These are phyloP conservation scores for Pachydiplax longipennis DNA, from an alignment of 2,888 invertebrate species.

Conservation along the genomic window DNA sequence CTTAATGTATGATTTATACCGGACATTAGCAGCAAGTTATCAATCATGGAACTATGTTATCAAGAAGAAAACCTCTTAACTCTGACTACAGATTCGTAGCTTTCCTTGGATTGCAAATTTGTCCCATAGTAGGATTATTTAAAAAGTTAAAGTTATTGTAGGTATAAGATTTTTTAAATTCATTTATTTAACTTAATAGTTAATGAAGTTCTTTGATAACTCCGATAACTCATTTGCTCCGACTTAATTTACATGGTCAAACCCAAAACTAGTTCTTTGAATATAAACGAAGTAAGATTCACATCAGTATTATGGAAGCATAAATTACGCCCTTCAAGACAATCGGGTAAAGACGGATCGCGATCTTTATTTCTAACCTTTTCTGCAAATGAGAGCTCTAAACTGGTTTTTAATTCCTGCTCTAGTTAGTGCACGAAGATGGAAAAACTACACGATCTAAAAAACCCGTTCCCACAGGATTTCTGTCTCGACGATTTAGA, in stretches of 20 bases:
- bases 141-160: too few relatives aligned
- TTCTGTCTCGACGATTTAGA: constrained; percentile 3
- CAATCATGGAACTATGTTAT: too few relatives aligned
- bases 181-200: neutral
- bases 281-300: neutral
- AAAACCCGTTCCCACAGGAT: neutral
- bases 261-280: neutral
- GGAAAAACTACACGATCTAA: neutral
- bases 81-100: too few relatives aligned
- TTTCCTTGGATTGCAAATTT: too few relatives aligned
- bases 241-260: neutral
- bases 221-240: neutral
- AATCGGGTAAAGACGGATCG: neutral
- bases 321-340: neutral
- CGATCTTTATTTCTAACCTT: neutral
- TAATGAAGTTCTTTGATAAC: neutral
- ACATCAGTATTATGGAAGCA: neutral
- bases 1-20: too few relatives aligned
- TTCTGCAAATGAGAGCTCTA: constrained; percentile 9
- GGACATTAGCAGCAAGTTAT: too few relatives aligned
- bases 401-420: constrained; percentile 29
- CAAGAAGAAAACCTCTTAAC: too few relatives aligned
- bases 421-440: neutral
- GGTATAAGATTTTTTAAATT: too few relatives aligned
- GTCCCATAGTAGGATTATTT: too few relatives aligned